A percentile compares a stretch with the other conserved stretches of the same genome.
These are phyloP conservation scores for Choloepus hoffmanni DNA, from an alignment of 2,113 vertebrate species.

Conservation along the genomic window DNA sequence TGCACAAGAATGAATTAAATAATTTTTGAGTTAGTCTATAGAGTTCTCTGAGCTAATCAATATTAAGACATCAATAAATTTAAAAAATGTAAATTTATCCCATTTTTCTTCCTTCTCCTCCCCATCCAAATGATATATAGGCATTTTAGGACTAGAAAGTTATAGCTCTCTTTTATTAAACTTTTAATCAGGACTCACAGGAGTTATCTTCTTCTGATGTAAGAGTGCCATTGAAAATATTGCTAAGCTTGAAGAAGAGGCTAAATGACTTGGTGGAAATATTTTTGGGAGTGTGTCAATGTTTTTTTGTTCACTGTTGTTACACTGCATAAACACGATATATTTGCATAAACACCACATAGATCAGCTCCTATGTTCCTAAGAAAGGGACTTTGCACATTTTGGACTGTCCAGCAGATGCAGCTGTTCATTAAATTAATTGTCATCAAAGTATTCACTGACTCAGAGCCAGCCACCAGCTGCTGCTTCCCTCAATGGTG, in stretches of 20 bases:
- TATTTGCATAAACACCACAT: too few relatives aligned
- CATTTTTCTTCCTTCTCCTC: not conserved
- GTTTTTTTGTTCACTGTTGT: not conserved
- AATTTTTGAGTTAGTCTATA: conserved; percentile 51
- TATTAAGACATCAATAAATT: not conserved
- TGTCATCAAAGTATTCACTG: too few relatives aligned
- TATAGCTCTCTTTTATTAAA: conserved; percentile 17
- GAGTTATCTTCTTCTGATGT: conserved; percentile 10
- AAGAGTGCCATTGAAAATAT: not conserved
- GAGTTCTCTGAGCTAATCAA: conserved; percentile 73
- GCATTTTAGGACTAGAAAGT: conserved; percentile 80
- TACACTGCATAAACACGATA: too few relatives aligned
- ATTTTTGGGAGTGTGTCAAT: not conserved
- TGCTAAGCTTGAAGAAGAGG: conserved; percentile 70
- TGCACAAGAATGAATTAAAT: not conserved
- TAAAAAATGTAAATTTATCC: not conserved
- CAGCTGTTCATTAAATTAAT: too few relatives aligned
- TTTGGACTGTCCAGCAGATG: too few relatives aligned
- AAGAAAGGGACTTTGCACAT: too few relatives aligned
- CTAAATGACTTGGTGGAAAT: not conserved
- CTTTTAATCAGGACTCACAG: not conserved
- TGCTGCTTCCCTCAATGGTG: too few relatives aligned
- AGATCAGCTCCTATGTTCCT: too few relatives aligned
- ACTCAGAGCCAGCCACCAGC: too few relatives aligned
- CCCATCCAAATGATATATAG: conserved; percentile 59